phyloP scores from a whole-genome alignment of 2,888 invertebrate genomes.

The Pachymerium ferrugineum region DNA sequence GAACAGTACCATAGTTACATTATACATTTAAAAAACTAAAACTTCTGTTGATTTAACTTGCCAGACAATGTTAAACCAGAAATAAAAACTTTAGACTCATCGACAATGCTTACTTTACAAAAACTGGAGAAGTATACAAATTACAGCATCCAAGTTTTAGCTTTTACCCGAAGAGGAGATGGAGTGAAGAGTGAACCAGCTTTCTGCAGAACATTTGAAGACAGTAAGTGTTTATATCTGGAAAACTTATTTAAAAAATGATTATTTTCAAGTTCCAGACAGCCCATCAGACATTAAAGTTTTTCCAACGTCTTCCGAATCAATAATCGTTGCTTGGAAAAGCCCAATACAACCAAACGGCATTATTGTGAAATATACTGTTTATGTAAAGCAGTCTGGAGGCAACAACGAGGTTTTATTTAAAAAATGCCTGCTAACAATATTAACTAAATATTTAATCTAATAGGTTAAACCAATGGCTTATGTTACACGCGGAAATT shows the following conservation, averaged over 20 bases:
- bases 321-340: constrained; percentile 31
- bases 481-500: not conserved
- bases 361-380: constrained; percentile 10
- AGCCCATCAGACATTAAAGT: constrained; percentile 31
- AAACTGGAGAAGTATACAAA: constrained; percentile 32
- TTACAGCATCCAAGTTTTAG: constrained; percentile 33
- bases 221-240: not conserved
- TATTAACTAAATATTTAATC: not conserved
- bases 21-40: too few relatives aligned
- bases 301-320: not conserved
- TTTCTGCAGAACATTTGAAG: constrained; percentile 29
- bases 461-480: not conserved
- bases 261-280: constrained; percentile 28
- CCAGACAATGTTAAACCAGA: too few relatives aligned
- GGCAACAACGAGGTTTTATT: not conserved
- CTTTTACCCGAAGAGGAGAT: constrained; percentile 31
- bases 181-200: constrained; percentile 29
- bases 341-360: constrained; percentile 25
- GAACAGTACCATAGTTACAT: too few relatives aligned
- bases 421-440: too few relatives aligned
- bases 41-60: too few relatives aligned
- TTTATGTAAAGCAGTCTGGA: constrained; percentile 5
- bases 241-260: not conserved
- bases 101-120: constrained; percentile 27
- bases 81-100: too few relatives aligned